Base-by-base conservation (phyloP, 2,797 vertebrate species). In the Eospalax fontanierii region DNA sequence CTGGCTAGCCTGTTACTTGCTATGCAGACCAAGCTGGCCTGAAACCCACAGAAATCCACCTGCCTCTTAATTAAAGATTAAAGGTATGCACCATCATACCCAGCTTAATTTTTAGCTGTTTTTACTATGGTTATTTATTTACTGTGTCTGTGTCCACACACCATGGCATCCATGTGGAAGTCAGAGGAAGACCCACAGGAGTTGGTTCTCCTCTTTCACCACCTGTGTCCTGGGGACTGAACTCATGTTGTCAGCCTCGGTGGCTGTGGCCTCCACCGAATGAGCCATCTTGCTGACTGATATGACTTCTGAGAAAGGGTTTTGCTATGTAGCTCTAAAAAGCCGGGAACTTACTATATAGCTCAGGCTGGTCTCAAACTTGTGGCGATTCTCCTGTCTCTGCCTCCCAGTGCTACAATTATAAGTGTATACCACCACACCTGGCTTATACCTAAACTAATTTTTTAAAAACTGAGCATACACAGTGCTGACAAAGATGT, bases 391-490 rank as follows among this genome's bases (percentile, higher is more conserved):
- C 61, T 50, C 61, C 28, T 43, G 11, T 26, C 80, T 82, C 81
- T 50, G 40, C 40, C 40, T 15, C 21, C 46, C 16, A 43, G 59
- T 63, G 24, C 19, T 63, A 8, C 35, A 40, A 83, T 63, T 10
- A 83, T 12, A 84, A 24, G 33, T n/a, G 28, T 2, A 6, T 4
- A 50, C 30, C 11, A 43, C 4, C 63, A 65, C 61, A 43, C 73
- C 40, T 75, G 28, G 43, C 43, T 65, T 65, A 83, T 4, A 83
- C 50, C 40, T n/a, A 68, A 66, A 65, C 33, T 12, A 54, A 11
- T 57, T 12, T 54, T 78, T n/a, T 22, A 21, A 33, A 70, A 85
- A 87, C 74, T 92, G 22, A 89, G 68, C 93, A 86, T 75, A 92
- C 33, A 19, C 87, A 80, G 33, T 79, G 40, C 50, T 74, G 38